phyloP scores from a whole-genome alignment of 2,113 vertebrate genomes.

The Sminthopsis crassicaudata region DNA sequence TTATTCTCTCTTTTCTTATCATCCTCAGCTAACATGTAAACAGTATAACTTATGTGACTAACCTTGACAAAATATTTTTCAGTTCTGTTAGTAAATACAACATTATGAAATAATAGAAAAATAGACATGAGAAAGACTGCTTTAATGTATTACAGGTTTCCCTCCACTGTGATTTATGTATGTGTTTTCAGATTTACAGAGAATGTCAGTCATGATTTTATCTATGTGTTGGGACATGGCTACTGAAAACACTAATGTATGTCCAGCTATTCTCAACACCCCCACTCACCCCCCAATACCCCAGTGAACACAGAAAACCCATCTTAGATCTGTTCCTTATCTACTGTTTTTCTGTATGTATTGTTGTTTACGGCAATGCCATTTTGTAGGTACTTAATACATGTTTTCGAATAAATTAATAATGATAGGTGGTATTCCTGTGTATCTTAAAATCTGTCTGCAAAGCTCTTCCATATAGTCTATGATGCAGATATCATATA shows the following conservation, averaged over 20 bases:
- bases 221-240: not conserved
- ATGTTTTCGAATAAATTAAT: not conserved
- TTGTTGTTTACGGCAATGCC: not conserved
- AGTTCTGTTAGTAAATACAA: not conserved
- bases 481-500: not conserved
- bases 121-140: not conserved
- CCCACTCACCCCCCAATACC: not conserved
- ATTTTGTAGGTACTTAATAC: not conserved
- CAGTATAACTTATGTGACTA: not conserved
- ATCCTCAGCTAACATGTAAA: not conserved
- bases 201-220: not conserved
- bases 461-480: not conserved
- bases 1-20: not conserved
- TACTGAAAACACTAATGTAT: not conserved
- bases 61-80: not conserved
- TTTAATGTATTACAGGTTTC: not conserved
- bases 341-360: not conserved
- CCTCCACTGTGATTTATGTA: not conserved
- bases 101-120: not conserved
- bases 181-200: not conserved
- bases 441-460: not conserved
- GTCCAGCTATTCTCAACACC: not conserved
- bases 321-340: not conserved
- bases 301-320: not conserved
- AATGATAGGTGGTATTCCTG: not conserved